Percentiles rank a stretch among this genome's conserved stretches.
Conservation (phyloP, 2,888 invertebrate genomes). For the Lottia gigantea region DNA sequence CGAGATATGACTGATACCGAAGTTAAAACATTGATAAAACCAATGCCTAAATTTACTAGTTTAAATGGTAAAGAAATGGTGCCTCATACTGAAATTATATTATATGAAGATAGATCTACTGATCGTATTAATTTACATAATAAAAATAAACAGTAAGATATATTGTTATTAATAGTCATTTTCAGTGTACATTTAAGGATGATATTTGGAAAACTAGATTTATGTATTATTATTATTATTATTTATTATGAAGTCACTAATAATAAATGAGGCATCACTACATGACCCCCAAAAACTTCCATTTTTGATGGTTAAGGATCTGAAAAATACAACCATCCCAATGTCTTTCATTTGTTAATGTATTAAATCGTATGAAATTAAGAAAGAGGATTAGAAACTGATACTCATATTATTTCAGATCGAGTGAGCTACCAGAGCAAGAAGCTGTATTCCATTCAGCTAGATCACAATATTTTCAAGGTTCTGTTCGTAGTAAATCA, state of each 20-base stretch:
- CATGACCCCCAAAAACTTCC: too few relatives aligned
- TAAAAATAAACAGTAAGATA: conserved; percentile 43
- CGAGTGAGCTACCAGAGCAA: conserved; percentile 50
- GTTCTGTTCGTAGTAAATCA: conserved; percentile 54
- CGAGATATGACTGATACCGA: conserved; percentile 54
- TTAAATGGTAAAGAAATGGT: conserved; percentile 43
- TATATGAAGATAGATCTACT: conserved; percentile 57
- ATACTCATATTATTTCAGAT: conserved; percentile 33
- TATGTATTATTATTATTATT: too few relatives aligned
- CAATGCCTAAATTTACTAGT: conserved; percentile 55
- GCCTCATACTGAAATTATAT: conserved; percentile 64
- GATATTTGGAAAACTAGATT: too few relatives aligned
- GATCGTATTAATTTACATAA: conserved; percentile 40
- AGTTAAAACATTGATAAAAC: conserved; percentile 58
- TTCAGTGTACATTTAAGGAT: too few relatives aligned
- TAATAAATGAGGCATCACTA: too few relatives aligned
- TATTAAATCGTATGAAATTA: too few relatives aligned
- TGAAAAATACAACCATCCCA: too few relatives aligned
- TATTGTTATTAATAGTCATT: too few relatives aligned
- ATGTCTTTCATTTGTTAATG: too few relatives aligned
- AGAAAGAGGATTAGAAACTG: too few relatives aligned
- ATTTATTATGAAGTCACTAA: too few relatives aligned
- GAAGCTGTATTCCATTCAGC: conserved; percentile 57
- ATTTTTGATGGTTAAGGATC: too few relatives aligned
- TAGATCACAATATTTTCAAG: conserved; percentile 57